Evolutionary conservation across 2,888 invertebrate genomes (phyloP), one percentile per base, ranked within the genome.

Genomic region (Leptarthrus brevirostris): DNA sequence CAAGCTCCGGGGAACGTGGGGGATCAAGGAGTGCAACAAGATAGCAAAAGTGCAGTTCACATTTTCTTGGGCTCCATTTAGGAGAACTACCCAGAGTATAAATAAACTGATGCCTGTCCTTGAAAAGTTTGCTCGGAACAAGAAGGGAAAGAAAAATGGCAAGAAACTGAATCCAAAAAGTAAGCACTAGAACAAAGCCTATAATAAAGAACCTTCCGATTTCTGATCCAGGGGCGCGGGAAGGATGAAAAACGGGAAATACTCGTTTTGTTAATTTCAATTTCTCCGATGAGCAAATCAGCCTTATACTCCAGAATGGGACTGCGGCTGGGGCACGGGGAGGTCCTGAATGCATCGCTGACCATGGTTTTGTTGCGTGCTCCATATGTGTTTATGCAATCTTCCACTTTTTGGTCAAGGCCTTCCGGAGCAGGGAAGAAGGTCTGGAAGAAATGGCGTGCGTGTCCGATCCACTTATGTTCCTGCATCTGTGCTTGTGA

Each of bases 401-500:
- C 58, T 14, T 69, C 56, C 24, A 74, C 74, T 74, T 74, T 49
- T 47, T 74, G 74, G 74, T 74, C 74, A 74, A 74, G 74, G 74
- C 74, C 74, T 69, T 69, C 56, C 20, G 34, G 54, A 8, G 56
- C 56, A 58, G 34, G 53, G 73, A 73, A 12, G 52, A 52, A 8
- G 54, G 53, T 10, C 69, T 69, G 69, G 69, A 72, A 56, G 54
- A 72, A 47, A 56, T 47, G 69, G 72, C 72, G 56, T 72, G 72
- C 72, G 58, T 58, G 56, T 18, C 18, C 56, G 56, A 72, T 72
- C 56, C 72, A 72, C 56, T 56, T 72, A 54, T 54, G 54, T 54
- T 34, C 22, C 12, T 56, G 72, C 72, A 22, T 58, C 73, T 76
- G 77, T 70, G 56, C 78, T 76, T 78, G 78, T 79, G 79, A 79